These are phyloP conservation scores for Callionymus lyra DNA, from an alignment of 2,113 vertebrate species.

Conservation along the genomic window DNA sequence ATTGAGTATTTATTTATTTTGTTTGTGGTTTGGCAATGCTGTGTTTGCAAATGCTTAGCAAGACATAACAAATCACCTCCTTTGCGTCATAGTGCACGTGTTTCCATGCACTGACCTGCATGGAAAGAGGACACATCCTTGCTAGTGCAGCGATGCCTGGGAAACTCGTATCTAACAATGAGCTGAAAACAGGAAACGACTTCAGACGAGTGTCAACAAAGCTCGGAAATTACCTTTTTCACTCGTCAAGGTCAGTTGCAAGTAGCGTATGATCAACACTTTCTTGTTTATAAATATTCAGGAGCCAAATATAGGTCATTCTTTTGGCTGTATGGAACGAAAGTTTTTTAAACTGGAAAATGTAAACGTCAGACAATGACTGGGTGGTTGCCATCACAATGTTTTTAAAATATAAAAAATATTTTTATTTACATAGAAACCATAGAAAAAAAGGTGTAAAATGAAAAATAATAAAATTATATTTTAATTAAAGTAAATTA, in stretches of 20 bases:
- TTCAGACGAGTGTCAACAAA: constrained; percentile 58
- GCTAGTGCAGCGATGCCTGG: constrained; percentile 9
- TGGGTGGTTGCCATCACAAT: too few relatives aligned
- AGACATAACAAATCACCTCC: constrained; percentile 3
- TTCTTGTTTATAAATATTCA: constrained; percentile 5
- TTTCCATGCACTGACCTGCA: constrained; percentile 15
- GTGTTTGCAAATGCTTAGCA: background rate
- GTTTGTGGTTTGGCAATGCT: too few relatives aligned
- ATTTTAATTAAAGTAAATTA: too few relatives aligned
- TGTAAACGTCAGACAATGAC: too few relatives aligned
- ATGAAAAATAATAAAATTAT: too few relatives aligned
- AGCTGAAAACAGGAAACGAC: constrained; percentile 42
- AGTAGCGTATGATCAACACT: constrained; percentile 13
- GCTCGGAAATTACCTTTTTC: constrained; percentile 45
- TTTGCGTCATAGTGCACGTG: constrained; percentile 12
- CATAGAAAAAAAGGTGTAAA: too few relatives aligned
- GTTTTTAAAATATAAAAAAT: too few relatives aligned
- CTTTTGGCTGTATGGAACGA: too few relatives aligned
- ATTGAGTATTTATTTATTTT: too few relatives aligned
- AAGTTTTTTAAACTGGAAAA: too few relatives aligned
- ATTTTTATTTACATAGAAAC: too few relatives aligned
- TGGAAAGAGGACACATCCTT: constrained; percentile 21
- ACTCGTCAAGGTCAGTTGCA: constrained; percentile 18
- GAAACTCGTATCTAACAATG: constrained; percentile 36
- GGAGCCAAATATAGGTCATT: too few relatives aligned